Percentiles rank a stretch among this genome's conserved stretches.
Evolutionary conservation across 2,113 vertebrate species (phyloP).

Genomic region (Apeltes quadracus): DNA sequence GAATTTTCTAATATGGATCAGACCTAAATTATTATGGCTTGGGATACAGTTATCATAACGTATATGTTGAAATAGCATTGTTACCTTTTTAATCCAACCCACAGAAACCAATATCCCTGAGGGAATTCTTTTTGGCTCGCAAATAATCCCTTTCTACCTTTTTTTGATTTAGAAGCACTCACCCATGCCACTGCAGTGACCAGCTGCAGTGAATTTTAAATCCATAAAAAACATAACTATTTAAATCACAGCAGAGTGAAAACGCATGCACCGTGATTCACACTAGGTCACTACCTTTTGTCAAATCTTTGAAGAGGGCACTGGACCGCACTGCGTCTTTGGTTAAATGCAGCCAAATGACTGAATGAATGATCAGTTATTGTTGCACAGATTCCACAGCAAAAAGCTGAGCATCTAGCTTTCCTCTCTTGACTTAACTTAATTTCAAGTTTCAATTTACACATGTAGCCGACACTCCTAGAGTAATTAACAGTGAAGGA

Average conservation of each 20-base stretch:
- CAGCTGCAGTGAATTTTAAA: no score
- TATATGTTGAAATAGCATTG: constrained; percentile 8
- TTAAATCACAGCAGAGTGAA: constrained; percentile 17
- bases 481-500: constrained; percentile 16
- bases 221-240: constrained; percentile 19
- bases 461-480: constrained; percentile 15
- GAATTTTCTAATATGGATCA: constrained; percentile 19
- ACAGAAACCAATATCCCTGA: constrained; percentile 21
- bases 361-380: constrained; percentile 17
- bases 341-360: constrained; percentile 32
- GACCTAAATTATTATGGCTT: constrained; percentile 8
- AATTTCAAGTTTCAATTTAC: constrained; percentile 30
- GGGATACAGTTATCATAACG: constrained; percentile 8
- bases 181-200: not conserved
- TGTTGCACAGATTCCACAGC: not conserved
- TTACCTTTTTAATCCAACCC: constrained; percentile 41
- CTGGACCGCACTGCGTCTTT: constrained; percentile 18
- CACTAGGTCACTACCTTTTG: constrained; percentile 27
- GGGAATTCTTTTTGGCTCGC: constrained; percentile 18
- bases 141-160: constrained; percentile 18
- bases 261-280: constrained; percentile 4
- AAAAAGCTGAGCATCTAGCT: not conserved
- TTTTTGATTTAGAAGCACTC: not conserved
- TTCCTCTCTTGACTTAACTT: constrained; percentile 17
- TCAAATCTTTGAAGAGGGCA: constrained; percentile 41